Conservation (phyloP, 2,113 vertebrate species). For the Erinaceus europaeus region DNA sequence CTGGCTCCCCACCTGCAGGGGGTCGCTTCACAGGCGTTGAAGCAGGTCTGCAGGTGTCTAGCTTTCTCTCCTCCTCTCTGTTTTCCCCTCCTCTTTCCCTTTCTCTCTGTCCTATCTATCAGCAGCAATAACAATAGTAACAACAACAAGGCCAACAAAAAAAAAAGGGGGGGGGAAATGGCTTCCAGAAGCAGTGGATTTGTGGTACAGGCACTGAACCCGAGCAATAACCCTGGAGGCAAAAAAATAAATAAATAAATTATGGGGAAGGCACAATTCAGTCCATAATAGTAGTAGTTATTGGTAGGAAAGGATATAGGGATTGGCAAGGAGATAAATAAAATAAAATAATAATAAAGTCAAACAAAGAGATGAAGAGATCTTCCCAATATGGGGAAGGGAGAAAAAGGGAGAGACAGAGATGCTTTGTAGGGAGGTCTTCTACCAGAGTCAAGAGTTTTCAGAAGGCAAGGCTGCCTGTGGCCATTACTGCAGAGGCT, state of each 20-base stretch:
- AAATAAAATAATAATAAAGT: neutral
- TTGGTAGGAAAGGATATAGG: neutral
- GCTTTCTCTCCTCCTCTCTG: too few relatives aligned
- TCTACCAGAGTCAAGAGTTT: neutral
- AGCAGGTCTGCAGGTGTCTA: too few relatives aligned
- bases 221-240: too few relatives aligned
- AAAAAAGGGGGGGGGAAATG: too few relatives aligned
- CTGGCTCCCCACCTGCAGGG: too few relatives aligned
- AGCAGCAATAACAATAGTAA: too few relatives aligned
- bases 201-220: neutral
- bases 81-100: too few relatives aligned
- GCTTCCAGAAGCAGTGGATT: neutral
- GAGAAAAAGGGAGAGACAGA: neutral
- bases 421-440: rapidly evolving
- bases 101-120: too few relatives aligned
- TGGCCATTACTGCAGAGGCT: neutral
- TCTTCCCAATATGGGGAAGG: neutral
- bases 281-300: neutral
- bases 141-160: too few relatives aligned
- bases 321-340: neutral
- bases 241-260: neutral
- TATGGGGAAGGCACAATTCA: neutral
- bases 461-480: neutral
- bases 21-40: too few relatives aligned
- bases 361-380: neutral